phyloP scores from a whole-genome alignment of 2,113 vertebrate species.

The Lepus europaeus region DNA sequence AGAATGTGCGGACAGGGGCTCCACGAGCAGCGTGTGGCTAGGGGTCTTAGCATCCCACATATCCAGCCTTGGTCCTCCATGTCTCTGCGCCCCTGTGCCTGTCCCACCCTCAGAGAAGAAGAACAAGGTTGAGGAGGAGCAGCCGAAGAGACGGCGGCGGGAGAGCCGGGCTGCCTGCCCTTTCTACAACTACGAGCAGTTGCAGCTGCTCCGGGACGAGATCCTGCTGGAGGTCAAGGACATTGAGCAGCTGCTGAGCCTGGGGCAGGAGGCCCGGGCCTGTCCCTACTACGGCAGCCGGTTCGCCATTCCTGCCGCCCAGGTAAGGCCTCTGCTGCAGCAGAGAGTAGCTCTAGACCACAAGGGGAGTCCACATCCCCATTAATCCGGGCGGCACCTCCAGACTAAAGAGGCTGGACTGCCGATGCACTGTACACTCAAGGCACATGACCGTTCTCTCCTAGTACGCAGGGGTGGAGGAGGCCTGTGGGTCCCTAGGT shows the following conservation, averaged over 20 bases:
- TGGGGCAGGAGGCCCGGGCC: slow-evolving; percentile 90
- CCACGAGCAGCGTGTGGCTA: no score
- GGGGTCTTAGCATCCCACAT: no score
- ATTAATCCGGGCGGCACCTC: accelerated
- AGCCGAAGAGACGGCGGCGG: slow-evolving; percentile 86
- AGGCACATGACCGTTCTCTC: not conserved
- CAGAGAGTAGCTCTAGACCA: not conserved
- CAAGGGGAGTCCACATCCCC: not conserved
- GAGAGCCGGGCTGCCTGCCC: slow-evolving; percentile 87
- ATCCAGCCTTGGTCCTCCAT: not conserved
- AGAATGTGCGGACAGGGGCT: not conserved
- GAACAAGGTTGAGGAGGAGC: slow-evolving; percentile 74
- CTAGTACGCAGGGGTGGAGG: accelerated
- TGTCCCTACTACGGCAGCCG: slow-evolving; percentile 96
- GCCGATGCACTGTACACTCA: accelerated
- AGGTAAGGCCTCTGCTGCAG: slow-evolving; percentile 77
- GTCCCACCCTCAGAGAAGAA: slow-evolving; percentile 82
- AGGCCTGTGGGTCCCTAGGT: not conserved
- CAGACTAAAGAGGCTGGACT: not conserved
- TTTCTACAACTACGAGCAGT: slow-evolving; percentile 89
- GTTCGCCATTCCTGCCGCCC: slow-evolving; percentile 93
- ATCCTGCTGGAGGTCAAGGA: slow-evolving; percentile 93
- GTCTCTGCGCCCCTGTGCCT: not conserved
- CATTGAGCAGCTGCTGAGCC: slow-evolving; percentile 93
- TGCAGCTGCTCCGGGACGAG: slow-evolving; percentile 93